A percentile compares a stretch with the other conserved stretches of the same genome.
Evolutionary conservation across 2,113 vertebrate genomes (phyloP).

Genomic region (Columba livia): DNA sequence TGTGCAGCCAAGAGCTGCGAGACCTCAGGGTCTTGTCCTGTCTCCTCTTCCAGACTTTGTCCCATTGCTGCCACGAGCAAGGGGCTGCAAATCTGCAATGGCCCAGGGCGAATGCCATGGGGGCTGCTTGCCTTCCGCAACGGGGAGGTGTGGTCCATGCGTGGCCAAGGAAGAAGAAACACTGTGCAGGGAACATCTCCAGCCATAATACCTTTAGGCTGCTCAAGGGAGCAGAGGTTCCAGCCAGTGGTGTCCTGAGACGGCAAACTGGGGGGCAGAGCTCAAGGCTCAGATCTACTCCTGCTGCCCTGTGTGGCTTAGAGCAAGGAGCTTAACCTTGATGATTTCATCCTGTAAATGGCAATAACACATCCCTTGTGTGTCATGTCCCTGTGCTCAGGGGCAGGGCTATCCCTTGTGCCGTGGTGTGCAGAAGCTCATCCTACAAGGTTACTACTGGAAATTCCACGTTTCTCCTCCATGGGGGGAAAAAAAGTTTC

Average conservation of each 20-base stretch:
- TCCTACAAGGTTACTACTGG: too few relatives aligned
- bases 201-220: neutral
- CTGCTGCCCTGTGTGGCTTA: neutral
- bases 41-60: neutral
- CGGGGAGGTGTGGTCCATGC: neutral
- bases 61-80: accelerated
- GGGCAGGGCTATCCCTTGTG: neutral
- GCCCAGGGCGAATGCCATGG: accelerated
- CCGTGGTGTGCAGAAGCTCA: neutral
- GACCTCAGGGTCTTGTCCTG: neutral
- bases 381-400: accelerated
- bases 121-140: neutral
- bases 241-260: accelerated
- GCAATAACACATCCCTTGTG: neutral
- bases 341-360: neutral
- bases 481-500: accelerated
- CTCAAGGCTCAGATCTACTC: neutral
- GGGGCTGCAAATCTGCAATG: neutral
- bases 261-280: neutral
- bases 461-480: neutral
- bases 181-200: neutral
- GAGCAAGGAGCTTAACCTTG: neutral
- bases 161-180: neutral
- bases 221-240: neutral
- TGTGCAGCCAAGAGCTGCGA: accelerated